A percentile compares a stretch with the other conserved stretches of the same genome.
Conservation (phyloP, 1,140 invertebrate species). For the Papilio xuthus region DNA sequence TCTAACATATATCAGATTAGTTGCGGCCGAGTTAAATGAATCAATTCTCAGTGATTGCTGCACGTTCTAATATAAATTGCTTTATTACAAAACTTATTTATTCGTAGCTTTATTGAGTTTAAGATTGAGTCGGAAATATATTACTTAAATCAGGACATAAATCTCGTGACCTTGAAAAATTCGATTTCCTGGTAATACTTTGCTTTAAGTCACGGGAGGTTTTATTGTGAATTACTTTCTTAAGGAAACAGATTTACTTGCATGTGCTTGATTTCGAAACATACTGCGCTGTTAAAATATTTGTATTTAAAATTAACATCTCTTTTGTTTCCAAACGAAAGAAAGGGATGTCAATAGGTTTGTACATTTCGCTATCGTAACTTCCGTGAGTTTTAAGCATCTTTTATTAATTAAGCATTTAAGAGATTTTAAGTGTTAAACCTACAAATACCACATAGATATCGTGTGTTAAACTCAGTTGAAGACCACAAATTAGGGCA, state of each 20-base stretch:
- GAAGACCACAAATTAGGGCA: constrained; percentile 14
- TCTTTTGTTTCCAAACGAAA: not conserved
- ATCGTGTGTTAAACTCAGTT: not conserved
- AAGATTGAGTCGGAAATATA: not conserved
- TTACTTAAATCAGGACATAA: constrained; percentile 5
- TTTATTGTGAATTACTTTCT: not conserved
- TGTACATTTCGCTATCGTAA: not conserved
- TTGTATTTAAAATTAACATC: too few species aligned
- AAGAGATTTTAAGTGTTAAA: too few species aligned
- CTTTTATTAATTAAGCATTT: too few species aligned
- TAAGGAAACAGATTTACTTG: not conserved
- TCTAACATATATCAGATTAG: constrained; percentile 31
- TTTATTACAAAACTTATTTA: constrained; percentile 42
- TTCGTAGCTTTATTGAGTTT: constrained; percentile 26
- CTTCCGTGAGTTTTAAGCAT: not conserved
- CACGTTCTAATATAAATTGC: constrained; percentile 36
- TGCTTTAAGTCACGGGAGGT: not conserved
- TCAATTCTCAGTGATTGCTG: constrained; percentile 54
- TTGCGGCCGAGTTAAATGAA: constrained; percentile 49
- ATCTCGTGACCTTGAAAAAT: not conserved
- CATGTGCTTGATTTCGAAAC: not conserved
- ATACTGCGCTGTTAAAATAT: too few species aligned
- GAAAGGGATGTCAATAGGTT: not conserved
- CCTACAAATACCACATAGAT: not conserved
- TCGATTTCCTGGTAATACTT: not conserved